These are phyloP conservation scores for Smittia sp. DNA, from an alignment of 2,888 invertebrate genomes.

Conservation along the genomic window DNA sequence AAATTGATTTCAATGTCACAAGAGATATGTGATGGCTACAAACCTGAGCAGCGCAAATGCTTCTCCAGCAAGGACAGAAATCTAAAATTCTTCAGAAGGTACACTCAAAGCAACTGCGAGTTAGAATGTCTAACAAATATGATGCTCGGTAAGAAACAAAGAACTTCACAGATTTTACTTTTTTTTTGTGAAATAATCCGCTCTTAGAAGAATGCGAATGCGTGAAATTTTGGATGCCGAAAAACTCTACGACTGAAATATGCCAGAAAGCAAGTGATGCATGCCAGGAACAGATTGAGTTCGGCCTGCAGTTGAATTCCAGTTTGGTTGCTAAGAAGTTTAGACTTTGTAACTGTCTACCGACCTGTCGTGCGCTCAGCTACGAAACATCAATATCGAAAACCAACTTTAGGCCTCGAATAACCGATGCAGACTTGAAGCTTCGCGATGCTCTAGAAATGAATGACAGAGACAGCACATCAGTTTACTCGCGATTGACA, in stretches of 20 bases:
- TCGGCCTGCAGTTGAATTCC: slow-evolving; percentile 51
- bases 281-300: slow-evolving; percentile 58
- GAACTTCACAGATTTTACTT: slow-evolving; percentile 55
- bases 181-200: slow-evolving; percentile 56
- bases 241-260: slow-evolving; percentile 57
- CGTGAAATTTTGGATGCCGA: slow-evolving; percentile 65
- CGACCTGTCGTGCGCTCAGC: slow-evolving; percentile 62
- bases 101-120: slow-evolving; percentile 67
- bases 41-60: slow-evolving; percentile 62
- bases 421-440: slow-evolving; percentile 57
- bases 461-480: slow-evolving; percentile 52
- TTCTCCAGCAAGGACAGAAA: slow-evolving; percentile 62
- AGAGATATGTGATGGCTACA: slow-evolving; percentile 62
- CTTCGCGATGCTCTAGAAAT: slow-evolving; percentile 51
- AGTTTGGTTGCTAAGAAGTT: neutral
- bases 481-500: slow-evolving; percentile 56
- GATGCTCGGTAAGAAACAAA: slow-evolving; percentile 49
- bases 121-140: slow-evolving; percentile 65
- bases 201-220: slow-evolving; percentile 56
- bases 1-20: slow-evolving; percentile 73
- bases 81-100: slow-evolving; percentile 59
- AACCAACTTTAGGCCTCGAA: slow-evolving; percentile 60
- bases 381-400: slow-evolving; percentile 66
- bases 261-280: slow-evolving; percentile 59
- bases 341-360: slow-evolving; percentile 58